These are phyloP conservation scores for Calameuta pallipes DNA, from an alignment of 2,888 invertebrate genomes.

Conservation along the genomic window DNA sequence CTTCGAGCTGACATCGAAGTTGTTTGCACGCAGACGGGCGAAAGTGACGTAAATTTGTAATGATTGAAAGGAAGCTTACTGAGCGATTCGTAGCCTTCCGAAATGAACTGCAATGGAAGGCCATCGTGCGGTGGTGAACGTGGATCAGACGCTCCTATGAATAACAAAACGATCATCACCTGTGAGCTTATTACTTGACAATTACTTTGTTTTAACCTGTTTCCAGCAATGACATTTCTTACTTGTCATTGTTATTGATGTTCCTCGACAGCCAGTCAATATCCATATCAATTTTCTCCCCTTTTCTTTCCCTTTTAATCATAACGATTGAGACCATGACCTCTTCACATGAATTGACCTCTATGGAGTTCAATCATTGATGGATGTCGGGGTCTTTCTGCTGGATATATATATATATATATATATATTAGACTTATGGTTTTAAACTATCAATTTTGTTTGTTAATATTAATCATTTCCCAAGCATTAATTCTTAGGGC, in stretches of 20 bases:
- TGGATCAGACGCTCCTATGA: conserved; percentile 65
- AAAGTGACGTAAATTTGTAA: conserved; percentile 49
- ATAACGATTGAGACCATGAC: not conserved
- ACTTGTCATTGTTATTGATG: conserved; percentile 38
- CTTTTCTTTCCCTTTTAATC: conserved; percentile 9
- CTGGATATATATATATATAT: conserved; percentile 6
- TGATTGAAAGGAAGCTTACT: conserved; percentile 46
- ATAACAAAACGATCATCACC: conserved; percentile 79
- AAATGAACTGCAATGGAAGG: conserved; percentile 64
- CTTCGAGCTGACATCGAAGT: not conserved
- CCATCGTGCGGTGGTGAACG: conserved; percentile 46
- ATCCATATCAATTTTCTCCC: conserved; percentile 19
- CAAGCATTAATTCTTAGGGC: not conserved
- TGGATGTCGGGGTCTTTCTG: not conserved
- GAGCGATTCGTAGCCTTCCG: conserved; percentile 43
- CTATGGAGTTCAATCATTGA: not conserved
- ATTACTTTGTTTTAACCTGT: conserved; percentile 12
- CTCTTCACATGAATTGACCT: not conserved
- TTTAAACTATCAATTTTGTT: not conserved
- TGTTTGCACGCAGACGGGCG: conserved; percentile 17
- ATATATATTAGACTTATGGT: not conserved
- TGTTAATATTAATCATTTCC: not conserved
- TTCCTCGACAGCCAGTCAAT: conserved; percentile 32
- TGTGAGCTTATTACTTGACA: conserved; percentile 69
- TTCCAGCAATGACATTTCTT: conserved; percentile 24